Evolutionary conservation across 2,113 vertebrate genomes (phyloP).

Genomic region (Seriola aureovittata): DNA sequence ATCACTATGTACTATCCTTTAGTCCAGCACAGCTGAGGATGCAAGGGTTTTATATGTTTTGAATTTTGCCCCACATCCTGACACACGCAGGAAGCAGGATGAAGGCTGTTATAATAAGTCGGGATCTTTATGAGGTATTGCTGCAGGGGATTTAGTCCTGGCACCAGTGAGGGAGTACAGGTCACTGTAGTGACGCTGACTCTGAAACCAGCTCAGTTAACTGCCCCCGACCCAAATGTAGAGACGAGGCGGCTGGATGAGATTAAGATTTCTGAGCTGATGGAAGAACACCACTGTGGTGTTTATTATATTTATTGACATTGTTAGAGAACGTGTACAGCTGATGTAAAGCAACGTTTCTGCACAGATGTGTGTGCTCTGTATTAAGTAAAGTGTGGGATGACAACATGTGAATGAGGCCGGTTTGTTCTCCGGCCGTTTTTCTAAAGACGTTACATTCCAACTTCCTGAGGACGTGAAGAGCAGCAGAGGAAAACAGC

Average conservation of each 20-base stretch:
- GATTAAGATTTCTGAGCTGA: slow-evolving; percentile 1
- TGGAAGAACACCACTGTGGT: slow-evolving; percentile 29
- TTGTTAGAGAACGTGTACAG: slow-evolving; percentile 46
- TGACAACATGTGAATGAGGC: slow-evolving; percentile 30
- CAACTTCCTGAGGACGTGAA: slow-evolving; percentile 51
- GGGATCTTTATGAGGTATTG: neutral
- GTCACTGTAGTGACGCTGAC: neutral
- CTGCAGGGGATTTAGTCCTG: neutral
- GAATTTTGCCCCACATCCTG: neutral
- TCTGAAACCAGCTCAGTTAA: slow-evolving; percentile 12
- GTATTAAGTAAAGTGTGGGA: slow-evolving; percentile 44
- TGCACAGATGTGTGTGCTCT: slow-evolving; percentile 53
- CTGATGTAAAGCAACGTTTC: slow-evolving; percentile 55
- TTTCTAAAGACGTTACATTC: slow-evolving; percentile 65
- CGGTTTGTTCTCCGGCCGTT: slow-evolving; percentile 46
- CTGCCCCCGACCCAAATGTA: slow-evolving; percentile 30
- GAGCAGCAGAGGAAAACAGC: slow-evolving; percentile 26
- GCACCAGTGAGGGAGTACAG: neutral
- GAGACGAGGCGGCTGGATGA: neutral
- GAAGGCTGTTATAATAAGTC: neutral
- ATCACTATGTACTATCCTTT: neutral
- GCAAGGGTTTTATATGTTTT: neutral
- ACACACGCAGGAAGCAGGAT: neutral
- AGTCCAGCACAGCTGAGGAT: neutral
- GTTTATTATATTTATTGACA: slow-evolving; percentile 59